Percentiles rank a stretch among this genome's conserved stretches.
Conservation (phyloP, 2,888 invertebrate genomes). For the Imbricaverruca yamaguchii region DNA sequence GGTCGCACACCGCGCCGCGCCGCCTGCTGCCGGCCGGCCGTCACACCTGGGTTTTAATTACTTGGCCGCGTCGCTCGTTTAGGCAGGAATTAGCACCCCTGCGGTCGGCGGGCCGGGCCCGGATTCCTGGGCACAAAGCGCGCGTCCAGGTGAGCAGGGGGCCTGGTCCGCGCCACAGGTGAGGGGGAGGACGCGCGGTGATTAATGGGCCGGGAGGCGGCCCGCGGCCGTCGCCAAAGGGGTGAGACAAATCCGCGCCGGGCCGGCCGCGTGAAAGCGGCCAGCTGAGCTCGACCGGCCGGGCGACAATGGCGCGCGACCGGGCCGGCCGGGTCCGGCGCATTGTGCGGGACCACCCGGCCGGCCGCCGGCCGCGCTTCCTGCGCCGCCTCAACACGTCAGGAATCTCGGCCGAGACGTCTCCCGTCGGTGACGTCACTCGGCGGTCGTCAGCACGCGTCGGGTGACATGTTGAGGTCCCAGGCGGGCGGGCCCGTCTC, state of each 20-base stretch:
- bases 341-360: constrained; percentile 4
- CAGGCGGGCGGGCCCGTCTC: too few species aligned
- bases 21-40: neutral
- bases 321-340: too few species aligned
- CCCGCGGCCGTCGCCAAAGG: neutral
- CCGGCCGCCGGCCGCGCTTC: neutral
- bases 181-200: constrained; percentile 6
- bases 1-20: too few species aligned
- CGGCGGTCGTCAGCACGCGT: too few species aligned
- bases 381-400: too few species aligned
- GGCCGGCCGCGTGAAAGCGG: neutral
- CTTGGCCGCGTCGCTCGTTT: neutral
- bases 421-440: too few species aligned
- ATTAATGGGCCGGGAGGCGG: neutral
- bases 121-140: constrained; percentile 19
- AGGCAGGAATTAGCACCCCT: constrained; percentile 12
- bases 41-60: constrained; percentile 13
- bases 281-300: neutral
- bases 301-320: neutral
- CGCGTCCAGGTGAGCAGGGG: neutral
- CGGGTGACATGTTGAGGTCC: too few species aligned
- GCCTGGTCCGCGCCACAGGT: neutral
- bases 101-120: neutral
- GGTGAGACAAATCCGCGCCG: constrained; percentile 13
- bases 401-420: too few species aligned